A percentile compares a stretch with the other conserved stretches of the same genome.
These are phyloP conservation scores for Onychomys torridus DNA, from an alignment of 2,797 vertebrate genomes.

Conservation along the genomic window DNA sequence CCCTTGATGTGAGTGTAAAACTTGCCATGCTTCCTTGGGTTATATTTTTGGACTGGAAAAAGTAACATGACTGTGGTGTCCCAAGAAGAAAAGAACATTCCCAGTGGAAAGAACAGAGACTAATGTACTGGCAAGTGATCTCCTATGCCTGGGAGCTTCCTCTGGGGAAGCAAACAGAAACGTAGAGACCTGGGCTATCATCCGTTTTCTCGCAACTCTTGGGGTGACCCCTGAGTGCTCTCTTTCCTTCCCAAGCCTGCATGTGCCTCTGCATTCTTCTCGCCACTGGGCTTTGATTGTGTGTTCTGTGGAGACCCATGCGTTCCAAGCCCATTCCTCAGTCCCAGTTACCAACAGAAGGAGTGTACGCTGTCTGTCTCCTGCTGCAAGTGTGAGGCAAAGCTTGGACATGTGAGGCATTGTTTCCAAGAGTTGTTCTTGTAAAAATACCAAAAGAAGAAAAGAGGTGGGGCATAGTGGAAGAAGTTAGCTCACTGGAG, in stretches of 20 bases:
- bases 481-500: background rate
- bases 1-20: slow-evolving; percentile 61
- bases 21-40: background rate
- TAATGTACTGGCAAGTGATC: background rate
- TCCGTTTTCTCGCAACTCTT: background rate
- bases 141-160: background rate
- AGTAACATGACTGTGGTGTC: background rate
- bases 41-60: slow-evolving; percentile 32
- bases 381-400: background rate
- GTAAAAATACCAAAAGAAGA: background rate
- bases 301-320: background rate
- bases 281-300: background rate
- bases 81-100: slow-evolving; percentile 4
- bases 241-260: background rate
- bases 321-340: background rate
- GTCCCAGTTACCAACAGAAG: too few species aligned
- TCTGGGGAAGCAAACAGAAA: background rate
- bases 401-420: background rate
- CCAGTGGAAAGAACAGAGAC: background rate
- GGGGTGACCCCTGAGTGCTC: background rate
- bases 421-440: background rate
- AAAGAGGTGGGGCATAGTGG: background rate
- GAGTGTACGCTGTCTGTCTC: background rate
- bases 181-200: background rate
- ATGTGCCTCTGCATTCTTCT: background rate